These are phyloP conservation scores for Monomorium pharaonis DNA, from an alignment of 1,140 invertebrate genomes.

Conservation along the genomic window DNA sequence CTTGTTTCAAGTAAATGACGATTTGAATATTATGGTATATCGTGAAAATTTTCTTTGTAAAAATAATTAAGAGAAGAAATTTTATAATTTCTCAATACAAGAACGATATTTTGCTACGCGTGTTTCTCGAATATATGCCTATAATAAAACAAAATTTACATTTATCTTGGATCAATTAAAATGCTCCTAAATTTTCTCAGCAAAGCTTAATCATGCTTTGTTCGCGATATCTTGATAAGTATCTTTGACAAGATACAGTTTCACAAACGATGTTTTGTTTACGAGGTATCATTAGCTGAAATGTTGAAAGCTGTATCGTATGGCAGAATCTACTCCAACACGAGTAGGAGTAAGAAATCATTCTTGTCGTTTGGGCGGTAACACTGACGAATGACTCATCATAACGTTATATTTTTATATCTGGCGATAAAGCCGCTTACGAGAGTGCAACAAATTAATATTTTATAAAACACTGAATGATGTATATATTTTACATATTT, in stretches of 20 bases:
- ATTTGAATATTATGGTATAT: too few species aligned
- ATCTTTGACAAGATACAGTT: neutral
- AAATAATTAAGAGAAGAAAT: too few species aligned
- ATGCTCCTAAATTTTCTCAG: neutral
- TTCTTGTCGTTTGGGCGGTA: slow-evolving; percentile 16
- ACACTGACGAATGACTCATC: slow-evolving; percentile 16
- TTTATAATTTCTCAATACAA: too few species aligned
- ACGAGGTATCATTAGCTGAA: neutral
- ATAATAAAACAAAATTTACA: neutral
- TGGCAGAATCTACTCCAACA: neutral
- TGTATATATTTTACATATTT: neutral
- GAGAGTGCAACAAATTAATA: neutral
- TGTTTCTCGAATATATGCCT: neutral
- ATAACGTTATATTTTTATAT: slow-evolving; percentile 3
- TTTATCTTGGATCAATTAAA: neutral
- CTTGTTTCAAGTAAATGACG: too few species aligned
- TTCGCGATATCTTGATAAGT: neutral
- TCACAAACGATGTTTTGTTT: slow-evolving; percentile 5
- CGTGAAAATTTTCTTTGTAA: too few species aligned
- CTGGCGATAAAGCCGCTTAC: neutral
- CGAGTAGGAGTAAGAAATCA: slow-evolving; percentile 20
- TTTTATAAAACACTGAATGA: neutral
- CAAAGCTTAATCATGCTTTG: neutral
- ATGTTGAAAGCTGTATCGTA: neutral
- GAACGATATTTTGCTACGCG: too few species aligned